phyloP scores from a whole-genome alignment of 2,888 invertebrate genomes.

The Leptopilina drosophilae region DNA sequence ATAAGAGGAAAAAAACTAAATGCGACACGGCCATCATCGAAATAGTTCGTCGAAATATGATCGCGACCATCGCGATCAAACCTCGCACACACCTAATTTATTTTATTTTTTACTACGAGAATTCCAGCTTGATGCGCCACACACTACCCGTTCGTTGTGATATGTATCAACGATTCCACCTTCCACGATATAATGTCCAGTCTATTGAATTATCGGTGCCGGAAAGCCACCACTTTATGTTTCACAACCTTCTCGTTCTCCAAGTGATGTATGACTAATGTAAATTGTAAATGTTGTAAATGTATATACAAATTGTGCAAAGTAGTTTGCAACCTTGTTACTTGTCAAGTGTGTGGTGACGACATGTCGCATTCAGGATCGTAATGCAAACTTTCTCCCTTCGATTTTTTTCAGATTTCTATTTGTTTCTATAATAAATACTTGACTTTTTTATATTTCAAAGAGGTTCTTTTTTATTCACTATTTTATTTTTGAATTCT shows the following conservation, averaged over 20 bases:
- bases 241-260: slow-evolving; percentile 6
- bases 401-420: not conserved
- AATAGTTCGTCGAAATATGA: slow-evolving; percentile 32
- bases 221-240: not conserved
- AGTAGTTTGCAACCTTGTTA: no score
- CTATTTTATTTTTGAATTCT: not conserved
- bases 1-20: slow-evolving; percentile 46
- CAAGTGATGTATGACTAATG: not conserved
- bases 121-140: slow-evolving; percentile 1
- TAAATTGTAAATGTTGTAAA: not conserved
- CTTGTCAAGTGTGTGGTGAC: not conserved
- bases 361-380: slow-evolving; percentile 2
- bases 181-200: no score
- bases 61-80: slow-evolving; percentile 20
- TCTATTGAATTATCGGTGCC: not conserved
- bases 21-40: slow-evolving; percentile 25
- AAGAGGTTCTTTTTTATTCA: not conserved
- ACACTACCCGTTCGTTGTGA: not conserved
- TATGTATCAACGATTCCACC: not conserved
- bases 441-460: not conserved
- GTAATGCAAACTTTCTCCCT: not conserved
- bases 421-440: not conserved
- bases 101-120: slow-evolving; percentile 7
- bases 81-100: not conserved
- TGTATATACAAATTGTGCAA: not conserved